phyloP scores from a whole-genome alignment of 2,113 vertebrate species.

The Cardinalis cardinalis region DNA sequence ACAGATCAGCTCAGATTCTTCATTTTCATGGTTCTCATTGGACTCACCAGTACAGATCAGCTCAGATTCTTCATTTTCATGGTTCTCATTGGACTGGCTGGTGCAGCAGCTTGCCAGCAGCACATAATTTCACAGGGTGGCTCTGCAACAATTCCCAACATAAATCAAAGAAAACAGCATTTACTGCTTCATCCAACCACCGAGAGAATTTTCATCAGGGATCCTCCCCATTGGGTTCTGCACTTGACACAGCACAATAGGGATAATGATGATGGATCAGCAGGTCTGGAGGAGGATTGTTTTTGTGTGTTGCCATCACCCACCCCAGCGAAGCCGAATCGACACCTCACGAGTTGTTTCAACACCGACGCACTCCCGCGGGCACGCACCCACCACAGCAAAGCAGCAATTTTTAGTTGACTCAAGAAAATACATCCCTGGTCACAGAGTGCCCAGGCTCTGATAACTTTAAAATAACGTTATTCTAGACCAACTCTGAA shows the following conservation, averaged over 20 bases:
- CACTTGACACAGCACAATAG: conserved; percentile 31
- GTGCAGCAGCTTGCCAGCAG: neutral
- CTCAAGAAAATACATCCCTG: neutral
- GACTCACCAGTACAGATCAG: neutral
- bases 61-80: neutral
- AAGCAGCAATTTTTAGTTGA: neutral
- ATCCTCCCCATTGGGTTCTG: neutral
- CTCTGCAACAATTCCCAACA: conserved; percentile 55
- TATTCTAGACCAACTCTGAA: neutral
- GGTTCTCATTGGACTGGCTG: neutral
- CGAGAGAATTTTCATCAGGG: neutral
- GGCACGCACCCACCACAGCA: neutral
- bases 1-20: neutral
- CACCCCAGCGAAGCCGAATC: neutral
- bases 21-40: fast-evolving
- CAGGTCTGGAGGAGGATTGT: conserved; percentile 56
- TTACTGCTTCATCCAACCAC: neutral
- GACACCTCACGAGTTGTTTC: conserved; percentile 8
- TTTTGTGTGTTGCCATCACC: conserved; percentile 40
- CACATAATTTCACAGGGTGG: neutral
- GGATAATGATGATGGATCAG: conserved; percentile 40
- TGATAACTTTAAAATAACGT: neutral
- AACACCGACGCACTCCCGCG: neutral
- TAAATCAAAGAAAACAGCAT: neutral
- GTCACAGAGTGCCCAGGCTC: neutral